A percentile compares a stretch with the other conserved stretches of the same genome.
Evolutionary conservation across 2,888 invertebrate genomes (phyloP).

Genomic region (Ophioninae sp.): DNA sequence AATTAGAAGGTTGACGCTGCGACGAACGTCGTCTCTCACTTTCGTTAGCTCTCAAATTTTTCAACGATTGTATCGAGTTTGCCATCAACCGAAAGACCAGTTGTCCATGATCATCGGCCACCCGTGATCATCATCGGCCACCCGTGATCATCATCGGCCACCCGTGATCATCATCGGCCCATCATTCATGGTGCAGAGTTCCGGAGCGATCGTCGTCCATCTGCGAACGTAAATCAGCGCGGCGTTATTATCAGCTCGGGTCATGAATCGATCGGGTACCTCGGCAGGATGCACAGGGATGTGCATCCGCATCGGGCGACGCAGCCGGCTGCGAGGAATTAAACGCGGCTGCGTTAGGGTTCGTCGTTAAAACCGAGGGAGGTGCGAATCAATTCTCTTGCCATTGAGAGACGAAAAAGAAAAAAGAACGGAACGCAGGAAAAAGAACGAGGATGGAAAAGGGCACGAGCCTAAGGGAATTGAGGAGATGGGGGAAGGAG

Average conservation of each 20-base stretch:
- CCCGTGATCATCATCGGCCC: slow-evolving; percentile 40
- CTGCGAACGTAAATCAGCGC: slow-evolving; percentile 70
- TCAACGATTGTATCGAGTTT: not conserved
- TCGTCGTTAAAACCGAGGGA: slow-evolving; percentile 41
- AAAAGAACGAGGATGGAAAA: slow-evolving; percentile 19
- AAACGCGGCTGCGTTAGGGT: slow-evolving; percentile 42
- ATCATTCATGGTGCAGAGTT: slow-evolving; percentile 14
- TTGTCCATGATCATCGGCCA: not conserved
- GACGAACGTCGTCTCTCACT: not conserved
- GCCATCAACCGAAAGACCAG: slow-evolving; percentile 8
- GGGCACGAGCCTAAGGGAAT: slow-evolving; percentile 17
- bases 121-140: slow-evolving; percentile 13
- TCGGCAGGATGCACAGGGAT: slow-evolving; percentile 30
- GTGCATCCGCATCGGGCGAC: slow-evolving; percentile 39
- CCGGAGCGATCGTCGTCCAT: slow-evolving; percentile 57
- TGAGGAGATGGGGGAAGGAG: not conserved
- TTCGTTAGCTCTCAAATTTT: not conserved
- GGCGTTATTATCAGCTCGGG: slow-evolving; percentile 66
- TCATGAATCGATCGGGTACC: slow-evolving; percentile 50
- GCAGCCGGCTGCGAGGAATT: slow-evolving; percentile 42
- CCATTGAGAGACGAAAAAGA: slow-evolving; percentile 23
- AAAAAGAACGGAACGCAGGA: slow-evolving; percentile 8
- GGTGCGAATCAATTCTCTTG: slow-evolving; percentile 56
- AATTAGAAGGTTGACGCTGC: slow-evolving; percentile 33
- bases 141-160: slow-evolving; percentile 13